These are phyloP conservation scores for Poeciliopsis presidionis DNA, from an alignment of 2,797 vertebrate species.

Conservation along the genomic window DNA sequence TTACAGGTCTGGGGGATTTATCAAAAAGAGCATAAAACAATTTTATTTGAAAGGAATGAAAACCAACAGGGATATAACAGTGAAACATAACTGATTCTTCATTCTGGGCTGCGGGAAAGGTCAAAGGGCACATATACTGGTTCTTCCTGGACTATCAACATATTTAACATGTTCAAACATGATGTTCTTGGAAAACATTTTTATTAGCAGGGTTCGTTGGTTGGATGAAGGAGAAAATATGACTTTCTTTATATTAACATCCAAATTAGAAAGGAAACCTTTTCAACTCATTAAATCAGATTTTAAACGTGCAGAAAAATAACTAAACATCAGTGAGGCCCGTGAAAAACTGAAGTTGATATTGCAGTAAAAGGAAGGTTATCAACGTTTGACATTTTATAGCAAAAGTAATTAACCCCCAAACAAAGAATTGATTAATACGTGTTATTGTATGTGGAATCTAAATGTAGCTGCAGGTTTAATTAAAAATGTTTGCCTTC, in stretches of 20 bases:
- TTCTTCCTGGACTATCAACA: background rate
- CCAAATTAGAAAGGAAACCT: background rate
- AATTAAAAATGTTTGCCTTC: conserved; percentile 16
- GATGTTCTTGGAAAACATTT: background rate
- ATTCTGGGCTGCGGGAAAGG: background rate
- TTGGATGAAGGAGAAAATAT: background rate
- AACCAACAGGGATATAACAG: background rate
- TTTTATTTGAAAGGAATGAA: background rate
- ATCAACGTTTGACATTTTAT: conserved; percentile 25
- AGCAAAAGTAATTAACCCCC: conserved; percentile 27
- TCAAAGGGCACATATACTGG: background rate
- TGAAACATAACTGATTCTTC: background rate
- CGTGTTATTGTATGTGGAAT: background rate
- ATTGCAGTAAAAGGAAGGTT: background rate
- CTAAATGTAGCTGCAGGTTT: conserved; percentile 22
- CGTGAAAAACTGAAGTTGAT: background rate
- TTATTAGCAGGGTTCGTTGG: background rate
- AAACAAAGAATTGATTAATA: conserved; percentile 3
- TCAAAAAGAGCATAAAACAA: background rate
- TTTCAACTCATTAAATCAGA: background rate
- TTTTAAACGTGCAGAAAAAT: background rate
- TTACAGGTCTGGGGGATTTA: background rate
- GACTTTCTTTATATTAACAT: too few species aligned
- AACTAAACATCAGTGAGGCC: background rate
- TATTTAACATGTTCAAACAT: background rate